A percentile compares a stretch with the other conserved stretches of the same genome.
These are phyloP conservation scores for Pocillopora meandrina DNA, from an alignment of 92 coral and sea anemone species.

Conservation along the genomic window DNA sequence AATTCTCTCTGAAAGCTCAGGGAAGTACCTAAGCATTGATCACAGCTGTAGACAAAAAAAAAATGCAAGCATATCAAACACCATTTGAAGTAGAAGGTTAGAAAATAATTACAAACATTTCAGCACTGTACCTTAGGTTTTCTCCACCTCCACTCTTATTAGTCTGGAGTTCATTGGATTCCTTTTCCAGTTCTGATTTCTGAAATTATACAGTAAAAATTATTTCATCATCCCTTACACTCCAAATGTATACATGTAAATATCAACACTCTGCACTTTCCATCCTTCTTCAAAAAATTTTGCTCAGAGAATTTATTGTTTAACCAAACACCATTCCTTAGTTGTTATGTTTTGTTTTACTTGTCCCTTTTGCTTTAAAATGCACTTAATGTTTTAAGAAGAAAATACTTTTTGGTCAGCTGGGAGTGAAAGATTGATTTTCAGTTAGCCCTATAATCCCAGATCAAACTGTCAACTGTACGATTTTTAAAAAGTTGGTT, in stretches of 20 bases:
- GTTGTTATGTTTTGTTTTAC: no score
- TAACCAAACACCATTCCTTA: no score
- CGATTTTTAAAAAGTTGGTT: no score
- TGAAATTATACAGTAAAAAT: not conserved
- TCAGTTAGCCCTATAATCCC: not conserved
- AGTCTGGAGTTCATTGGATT: constrained; percentile 7
- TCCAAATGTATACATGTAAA: not conserved
- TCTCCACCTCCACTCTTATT: not conserved
- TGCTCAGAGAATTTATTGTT: no score
- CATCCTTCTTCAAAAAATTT: no score
- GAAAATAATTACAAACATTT: not conserved
- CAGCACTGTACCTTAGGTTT: constrained; percentile 8
- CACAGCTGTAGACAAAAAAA: no score
- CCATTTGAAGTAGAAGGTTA: no score
- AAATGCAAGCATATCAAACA: no score
- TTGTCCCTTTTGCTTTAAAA: not conserved
- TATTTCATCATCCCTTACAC: not conserved
- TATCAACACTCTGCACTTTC: no score
- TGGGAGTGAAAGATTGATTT: not conserved
- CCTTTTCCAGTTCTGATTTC: constrained; percentile 30
- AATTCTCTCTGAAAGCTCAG: no score
- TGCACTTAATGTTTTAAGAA: not conserved
- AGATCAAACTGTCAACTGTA: no score
- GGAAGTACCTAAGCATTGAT: no score
- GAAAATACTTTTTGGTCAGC: not conserved